phyloP scores from a whole-genome alignment of 1,140 invertebrate species.

The Hycleus cichorii region DNA sequence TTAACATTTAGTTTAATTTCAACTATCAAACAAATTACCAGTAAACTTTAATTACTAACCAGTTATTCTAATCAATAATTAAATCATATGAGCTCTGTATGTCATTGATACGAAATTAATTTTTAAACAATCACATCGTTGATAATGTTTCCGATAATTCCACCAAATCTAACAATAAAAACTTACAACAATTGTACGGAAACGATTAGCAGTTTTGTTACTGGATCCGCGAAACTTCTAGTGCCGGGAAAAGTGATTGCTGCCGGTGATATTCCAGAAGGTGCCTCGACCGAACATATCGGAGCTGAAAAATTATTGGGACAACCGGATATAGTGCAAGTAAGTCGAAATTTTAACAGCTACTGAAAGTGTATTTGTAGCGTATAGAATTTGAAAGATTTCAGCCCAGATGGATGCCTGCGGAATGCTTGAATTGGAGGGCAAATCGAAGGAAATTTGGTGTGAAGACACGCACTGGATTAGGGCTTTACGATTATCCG shows the following conservation, averaged over 20 bases:
- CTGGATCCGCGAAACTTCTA: conserved; percentile 28
- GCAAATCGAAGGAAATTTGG: conserved; percentile 29
- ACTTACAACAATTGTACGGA: conserved; percentile 1
- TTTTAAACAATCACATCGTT: background rate
- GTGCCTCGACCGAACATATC: conserved; percentile 30
- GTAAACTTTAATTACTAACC: background rate
- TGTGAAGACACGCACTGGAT: conserved; percentile 33
- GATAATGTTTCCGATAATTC: conserved; percentile 19
- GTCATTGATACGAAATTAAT: conserved; percentile 3
- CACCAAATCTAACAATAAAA: conserved; percentile 7
- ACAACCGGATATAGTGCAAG: conserved; percentile 33
- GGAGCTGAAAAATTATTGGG: conserved; percentile 29
- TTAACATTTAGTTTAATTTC: conserved; percentile 16
- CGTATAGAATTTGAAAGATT: conserved; percentile 23
- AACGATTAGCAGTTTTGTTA: conserved; percentile 18
- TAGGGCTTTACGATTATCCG: conserved; percentile 48
- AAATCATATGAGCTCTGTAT: conserved; percentile 9
- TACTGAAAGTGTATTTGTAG: background rate
- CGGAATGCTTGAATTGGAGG: conserved; percentile 31
- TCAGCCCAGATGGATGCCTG: conserved; percentile 25
- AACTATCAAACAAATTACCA: conserved; percentile 16
- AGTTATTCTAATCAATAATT: background rate
- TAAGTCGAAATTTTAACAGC: conserved; percentile 16
- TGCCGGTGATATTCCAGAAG: conserved; percentile 30
- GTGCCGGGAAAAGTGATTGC: conserved; percentile 36